Evolutionary conservation across 2,113 vertebrate genomes (phyloP).

Genomic region (Casuarius casuarius): DNA sequence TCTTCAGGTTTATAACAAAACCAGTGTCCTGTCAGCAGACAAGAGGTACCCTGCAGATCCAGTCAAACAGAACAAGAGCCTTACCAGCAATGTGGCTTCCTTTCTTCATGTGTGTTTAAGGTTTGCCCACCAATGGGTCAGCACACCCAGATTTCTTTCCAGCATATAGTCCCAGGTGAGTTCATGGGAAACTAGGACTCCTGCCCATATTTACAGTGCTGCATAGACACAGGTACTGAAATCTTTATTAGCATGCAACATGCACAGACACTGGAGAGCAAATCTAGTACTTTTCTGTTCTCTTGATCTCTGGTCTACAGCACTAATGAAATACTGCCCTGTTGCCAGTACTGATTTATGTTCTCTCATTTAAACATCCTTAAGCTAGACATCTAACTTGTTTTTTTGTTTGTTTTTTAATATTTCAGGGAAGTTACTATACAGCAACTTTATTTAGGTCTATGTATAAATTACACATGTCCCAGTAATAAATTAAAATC

Average conservation of each 20-base stretch:
- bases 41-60: not conserved
- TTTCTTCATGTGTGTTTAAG: not conserved
- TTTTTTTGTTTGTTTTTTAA: not conserved
- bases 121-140: not conserved
- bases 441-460: not conserved
- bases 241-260: not conserved
- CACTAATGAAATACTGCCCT: fast-evolving
- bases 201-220: fast-evolving
- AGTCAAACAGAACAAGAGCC: not conserved
- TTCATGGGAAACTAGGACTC: not conserved
- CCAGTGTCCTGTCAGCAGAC: not conserved
- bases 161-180: not conserved
- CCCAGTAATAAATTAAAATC: not conserved
- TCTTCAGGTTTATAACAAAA: not conserved
- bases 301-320: not conserved
- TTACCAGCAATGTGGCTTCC: fast-evolving
- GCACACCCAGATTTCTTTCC: not conserved
- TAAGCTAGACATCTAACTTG: not conserved
- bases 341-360: not conserved
- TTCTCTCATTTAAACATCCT: not conserved
- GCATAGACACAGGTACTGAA: not conserved
- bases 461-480: not conserved
- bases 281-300: not conserved
- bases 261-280: not conserved
- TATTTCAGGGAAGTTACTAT: not conserved